These are phyloP conservation scores for Opisthograptis luteolata DNA, from an alignment of 2,888 invertebrate species.

Conservation along the genomic window DNA sequence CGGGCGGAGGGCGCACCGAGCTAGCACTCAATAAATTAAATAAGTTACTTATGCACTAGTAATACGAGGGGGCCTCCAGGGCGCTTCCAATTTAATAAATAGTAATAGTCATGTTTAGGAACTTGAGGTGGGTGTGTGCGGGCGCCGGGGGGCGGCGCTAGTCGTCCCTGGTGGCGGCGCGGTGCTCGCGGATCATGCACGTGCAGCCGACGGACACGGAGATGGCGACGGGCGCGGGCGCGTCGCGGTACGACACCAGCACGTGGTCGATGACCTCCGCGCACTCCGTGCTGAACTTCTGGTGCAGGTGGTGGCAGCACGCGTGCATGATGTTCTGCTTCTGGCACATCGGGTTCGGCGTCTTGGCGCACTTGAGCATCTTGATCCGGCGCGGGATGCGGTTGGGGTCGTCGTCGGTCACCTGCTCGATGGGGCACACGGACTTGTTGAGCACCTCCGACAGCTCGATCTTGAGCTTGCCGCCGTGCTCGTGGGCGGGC, in stretches of 20 bases:
- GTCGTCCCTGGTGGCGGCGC: conserved; percentile 42
- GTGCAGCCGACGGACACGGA: conserved; percentile 73
- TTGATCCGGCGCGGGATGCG: conserved; percentile 72
- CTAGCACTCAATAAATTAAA: conserved; percentile 25
- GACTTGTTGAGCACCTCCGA: conserved; percentile 60
- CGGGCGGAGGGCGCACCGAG: conserved; percentile 21
- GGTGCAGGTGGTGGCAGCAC: conserved; percentile 67
- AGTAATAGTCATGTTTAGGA: conserved; percentile 25
- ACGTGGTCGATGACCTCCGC: conserved; percentile 72
- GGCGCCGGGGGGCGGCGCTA: conserved; percentile 22
- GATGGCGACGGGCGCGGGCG: conserved; percentile 36
- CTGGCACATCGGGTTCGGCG: conserved; percentile 63
- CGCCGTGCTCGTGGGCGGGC: conserved; percentile 38
- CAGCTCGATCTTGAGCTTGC: conserved; percentile 49
- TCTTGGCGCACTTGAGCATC: conserved; percentile 62
- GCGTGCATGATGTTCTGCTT: conserved; percentile 55
- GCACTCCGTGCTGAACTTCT: conserved; percentile 63
- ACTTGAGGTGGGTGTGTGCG: conserved; percentile 25
- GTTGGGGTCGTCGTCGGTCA: conserved; percentile 54
- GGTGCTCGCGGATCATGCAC: conserved; percentile 62
- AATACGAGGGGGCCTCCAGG: conserved; percentile 17
- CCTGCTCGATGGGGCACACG: conserved; percentile 68
- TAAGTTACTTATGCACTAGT: conserved; percentile 27
- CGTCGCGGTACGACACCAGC: conserved; percentile 60
- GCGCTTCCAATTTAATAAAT: conserved; percentile 8